Base-by-base conservation (phyloP, 2,797 vertebrate species). In the Siniperca undulata region DNA sequence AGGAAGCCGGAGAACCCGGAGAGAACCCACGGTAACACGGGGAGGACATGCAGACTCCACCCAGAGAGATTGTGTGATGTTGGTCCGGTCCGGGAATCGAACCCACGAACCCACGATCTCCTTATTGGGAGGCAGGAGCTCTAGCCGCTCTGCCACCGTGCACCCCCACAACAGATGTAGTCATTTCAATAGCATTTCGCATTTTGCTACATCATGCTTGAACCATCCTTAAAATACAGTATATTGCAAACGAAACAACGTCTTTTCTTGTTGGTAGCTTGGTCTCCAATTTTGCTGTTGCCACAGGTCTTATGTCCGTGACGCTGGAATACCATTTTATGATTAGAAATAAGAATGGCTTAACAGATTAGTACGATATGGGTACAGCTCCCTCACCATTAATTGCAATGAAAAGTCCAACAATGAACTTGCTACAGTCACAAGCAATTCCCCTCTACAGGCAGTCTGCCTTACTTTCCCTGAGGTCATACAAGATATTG, bases 161-260 rank as follows among this genome's bases (percentile, higher is more conserved):
- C n/a, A n/a, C n/a, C n/a, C n/a, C n/a, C 58, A 68, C 80, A 84
- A 36, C 71, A 82, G 77, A 86, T 77, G 48, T 50, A 85, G 58
- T 62, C 44, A 67, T 74, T 88, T 84, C 83, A 88, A 80, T 59
- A 42, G 58, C 50, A 46, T 74, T 81, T 81, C 70, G 17, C 59
- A 58, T 82, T 73, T 56, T 44, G 30, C 70, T 69, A 68, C 74
- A 70, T 85, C 38, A 66, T 59, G 38, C 30, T 73, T 71, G 67
- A 71, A 82, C 60, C 30, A 1, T 46, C 44, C 60, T 76, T 75
- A 84, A 76, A 70, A 82, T 69, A 60, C 27, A 53, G 9, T 74
- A 30, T 44, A 70, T 14, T 17, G 10, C 74, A 67, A 59, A 78
- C 56, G 74, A 42, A 81, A 44, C 40, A 55, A 60, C 65, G 50